These are phyloP conservation scores for Protaetia brevitarsis DNA, from an alignment of 1,140 invertebrate species.

Conservation along the genomic window DNA sequence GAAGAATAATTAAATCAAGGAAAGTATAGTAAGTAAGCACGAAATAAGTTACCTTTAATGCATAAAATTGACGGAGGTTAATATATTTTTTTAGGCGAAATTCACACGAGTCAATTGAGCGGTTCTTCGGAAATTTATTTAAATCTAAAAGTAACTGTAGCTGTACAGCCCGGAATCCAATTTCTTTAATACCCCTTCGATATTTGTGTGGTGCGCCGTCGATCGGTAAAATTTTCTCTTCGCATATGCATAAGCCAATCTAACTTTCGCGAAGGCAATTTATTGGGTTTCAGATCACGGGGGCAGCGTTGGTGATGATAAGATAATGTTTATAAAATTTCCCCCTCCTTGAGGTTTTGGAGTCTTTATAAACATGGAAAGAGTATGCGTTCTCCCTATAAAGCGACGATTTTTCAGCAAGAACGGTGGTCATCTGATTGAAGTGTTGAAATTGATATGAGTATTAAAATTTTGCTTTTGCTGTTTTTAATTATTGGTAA, in stretches of 20 bases:
- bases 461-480: neutral
- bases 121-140: too few species aligned
- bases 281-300: slow-evolving; percentile 8
- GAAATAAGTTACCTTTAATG: too few species aligned
- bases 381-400: neutral
- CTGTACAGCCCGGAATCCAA: neutral
- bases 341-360: neutral
- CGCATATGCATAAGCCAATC: slow-evolving; percentile 19
- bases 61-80: too few species aligned
- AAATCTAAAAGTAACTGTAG: neutral
- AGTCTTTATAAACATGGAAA: slow-evolving; percentile 12
- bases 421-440: neutral
- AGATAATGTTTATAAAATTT: slow-evolving; percentile 23
- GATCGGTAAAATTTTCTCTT: neutral
- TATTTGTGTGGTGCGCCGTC: neutral
- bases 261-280: slow-evolving; percentile 21
- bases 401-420: slow-evolving; percentile 8
- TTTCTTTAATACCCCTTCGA: neutral
- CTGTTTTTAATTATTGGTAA: neutral
- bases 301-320: neutral
- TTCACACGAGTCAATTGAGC: too few species aligned
- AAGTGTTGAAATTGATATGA: neutral
- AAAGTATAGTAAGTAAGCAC: too few species aligned
- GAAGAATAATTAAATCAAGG: too few species aligned
- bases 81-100: too few species aligned